Evolutionary conservation across 2,797 vertebrate genomes (phyloP).

Genomic region (Sus cebifrons): DNA sequence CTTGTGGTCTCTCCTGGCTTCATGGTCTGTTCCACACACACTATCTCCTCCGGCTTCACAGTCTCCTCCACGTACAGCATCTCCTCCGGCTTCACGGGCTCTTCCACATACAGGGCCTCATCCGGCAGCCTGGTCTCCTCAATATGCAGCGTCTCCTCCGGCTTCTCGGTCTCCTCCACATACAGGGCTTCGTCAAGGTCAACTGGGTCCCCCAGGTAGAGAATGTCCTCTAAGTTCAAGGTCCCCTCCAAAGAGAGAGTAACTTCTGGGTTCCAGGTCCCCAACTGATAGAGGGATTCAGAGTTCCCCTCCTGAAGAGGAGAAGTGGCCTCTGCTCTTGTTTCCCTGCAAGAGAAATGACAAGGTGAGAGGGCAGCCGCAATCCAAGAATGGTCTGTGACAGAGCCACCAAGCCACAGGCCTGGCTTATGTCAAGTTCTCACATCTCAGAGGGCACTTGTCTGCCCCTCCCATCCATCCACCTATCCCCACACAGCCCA

Average conservation of each 20-base stretch:
- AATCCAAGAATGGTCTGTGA: no score
- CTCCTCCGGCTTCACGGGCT: background rate
- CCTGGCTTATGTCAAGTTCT: background rate
- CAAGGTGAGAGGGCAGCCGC: slow-evolving; percentile 43
- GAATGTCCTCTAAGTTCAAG: slow-evolving; percentile 82
- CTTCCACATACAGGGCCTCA: background rate
- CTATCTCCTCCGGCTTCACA: background rate
- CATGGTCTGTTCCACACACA: background rate
- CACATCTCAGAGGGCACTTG: background rate
- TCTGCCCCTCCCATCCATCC: background rate
- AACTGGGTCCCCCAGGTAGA: slow-evolving; percentile 71
- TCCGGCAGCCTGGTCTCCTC: slow-evolving; percentile 16
- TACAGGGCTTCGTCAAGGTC: slow-evolving; percentile 66
- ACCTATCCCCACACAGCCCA: background rate
- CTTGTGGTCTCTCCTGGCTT: background rate
- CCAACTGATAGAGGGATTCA: background rate
- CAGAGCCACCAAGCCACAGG: background rate
- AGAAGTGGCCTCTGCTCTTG: slow-evolving; percentile 50
- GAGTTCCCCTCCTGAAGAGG: slow-evolving; percentile 60
- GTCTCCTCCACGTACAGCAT: background rate
- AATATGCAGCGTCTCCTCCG: slow-evolving; percentile 50
- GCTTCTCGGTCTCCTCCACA: slow-evolving; percentile 42
- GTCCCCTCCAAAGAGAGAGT: slow-evolving; percentile 73
- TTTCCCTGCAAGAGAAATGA: slow-evolving; percentile 74
- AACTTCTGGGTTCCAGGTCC: slow-evolving; percentile 69